Percentiles rank a stretch among this genome's conserved stretches.
Conservation (phyloP, 2,888 invertebrate genomes). For the Apeira syringaria region DNA sequence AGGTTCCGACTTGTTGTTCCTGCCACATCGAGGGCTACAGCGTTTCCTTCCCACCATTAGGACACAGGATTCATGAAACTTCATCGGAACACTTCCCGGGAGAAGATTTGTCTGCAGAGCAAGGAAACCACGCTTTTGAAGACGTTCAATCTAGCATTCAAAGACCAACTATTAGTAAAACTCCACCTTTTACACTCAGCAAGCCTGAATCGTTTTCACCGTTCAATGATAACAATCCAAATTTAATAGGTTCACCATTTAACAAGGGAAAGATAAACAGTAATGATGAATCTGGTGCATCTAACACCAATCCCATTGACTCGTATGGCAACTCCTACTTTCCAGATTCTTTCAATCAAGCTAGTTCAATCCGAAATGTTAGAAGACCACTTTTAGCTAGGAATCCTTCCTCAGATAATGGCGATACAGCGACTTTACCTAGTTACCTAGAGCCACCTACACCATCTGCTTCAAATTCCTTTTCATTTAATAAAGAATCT, state of each 20-base stretch:
- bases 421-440: slow-evolving; percentile 66
- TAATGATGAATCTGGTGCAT: slow-evolving; percentile 51
- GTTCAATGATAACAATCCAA: slow-evolving; percentile 60
- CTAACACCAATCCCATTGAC: slow-evolving; percentile 54
- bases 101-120: slow-evolving; percentile 77
- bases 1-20: slow-evolving; percentile 92
- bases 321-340: slow-evolving; percentile 74
- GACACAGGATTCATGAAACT: slow-evolving; percentile 77
- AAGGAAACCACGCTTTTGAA: slow-evolving; percentile 74
- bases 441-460: slow-evolving; percentile 78
- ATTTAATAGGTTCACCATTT: slow-evolving; percentile 63
- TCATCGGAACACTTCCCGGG: slow-evolving; percentile 83
- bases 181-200: slow-evolving; percentile 55
- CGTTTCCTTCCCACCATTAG: slow-evolving; percentile 86
- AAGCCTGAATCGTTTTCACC: slow-evolving; percentile 64
- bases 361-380: slow-evolving; percentile 64
- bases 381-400: slow-evolving; percentile 57
- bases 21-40: slow-evolving; percentile 92
- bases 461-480: slow-evolving; percentile 61
- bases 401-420: slow-evolving; percentile 44
- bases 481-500: slow-evolving; percentile 59
- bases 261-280: slow-evolving; percentile 50
- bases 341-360: slow-evolving; percentile 72
- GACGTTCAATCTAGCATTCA: slow-evolving; percentile 66
- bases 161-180: slow-evolving; percentile 58